Evolutionary conservation across 2,797 vertebrate species (phyloP).

Genomic region (Nyctalus aviator): DNA sequence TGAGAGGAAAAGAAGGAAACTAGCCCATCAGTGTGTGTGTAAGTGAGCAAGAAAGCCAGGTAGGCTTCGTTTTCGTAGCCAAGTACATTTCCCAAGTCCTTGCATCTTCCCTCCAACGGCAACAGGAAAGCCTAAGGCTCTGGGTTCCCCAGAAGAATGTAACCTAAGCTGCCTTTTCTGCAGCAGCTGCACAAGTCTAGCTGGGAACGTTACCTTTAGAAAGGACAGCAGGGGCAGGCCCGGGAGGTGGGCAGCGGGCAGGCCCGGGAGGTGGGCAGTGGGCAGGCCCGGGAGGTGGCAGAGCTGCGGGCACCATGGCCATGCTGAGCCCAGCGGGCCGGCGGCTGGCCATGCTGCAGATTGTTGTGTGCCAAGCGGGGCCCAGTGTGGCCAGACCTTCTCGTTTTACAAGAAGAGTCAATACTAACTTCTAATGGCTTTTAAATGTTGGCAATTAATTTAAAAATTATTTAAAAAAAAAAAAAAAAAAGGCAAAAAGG

Average conservation of each 20-base stretch:
- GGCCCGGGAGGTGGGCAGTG: accelerated
- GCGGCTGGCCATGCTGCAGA: accelerated
- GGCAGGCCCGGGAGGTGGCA: accelerated
- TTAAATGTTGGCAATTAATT: slow-evolving; percentile 32
- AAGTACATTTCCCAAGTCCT: not conserved
- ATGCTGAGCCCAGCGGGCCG: accelerated
- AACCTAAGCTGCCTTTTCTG: not conserved
- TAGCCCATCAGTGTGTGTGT: not conserved
- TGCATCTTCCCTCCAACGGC: not conserved
- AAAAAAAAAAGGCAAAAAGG: not conserved
- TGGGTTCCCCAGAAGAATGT: not conserved
- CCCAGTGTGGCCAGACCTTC: not conserved
- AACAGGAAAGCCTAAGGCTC: not conserved
- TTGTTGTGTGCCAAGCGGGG: not conserved
- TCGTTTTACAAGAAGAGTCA: not conserved
- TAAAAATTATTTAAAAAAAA: slow-evolving; percentile 2
- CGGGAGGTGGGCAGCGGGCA: accelerated
- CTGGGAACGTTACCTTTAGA: not conserved
- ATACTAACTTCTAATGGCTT: slow-evolving; percentile 34
- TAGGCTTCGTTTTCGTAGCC: not conserved
- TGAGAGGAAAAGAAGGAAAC: not conserved
- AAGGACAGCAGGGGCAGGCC: not conserved
- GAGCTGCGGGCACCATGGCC: accelerated
- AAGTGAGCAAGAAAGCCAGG: not conserved
- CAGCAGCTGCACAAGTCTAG: not conserved